Evolutionary conservation across 2,797 vertebrate genomes (phyloP), one percentile per base, ranked within the genome.

Genomic region (Momotus momota): DNA sequence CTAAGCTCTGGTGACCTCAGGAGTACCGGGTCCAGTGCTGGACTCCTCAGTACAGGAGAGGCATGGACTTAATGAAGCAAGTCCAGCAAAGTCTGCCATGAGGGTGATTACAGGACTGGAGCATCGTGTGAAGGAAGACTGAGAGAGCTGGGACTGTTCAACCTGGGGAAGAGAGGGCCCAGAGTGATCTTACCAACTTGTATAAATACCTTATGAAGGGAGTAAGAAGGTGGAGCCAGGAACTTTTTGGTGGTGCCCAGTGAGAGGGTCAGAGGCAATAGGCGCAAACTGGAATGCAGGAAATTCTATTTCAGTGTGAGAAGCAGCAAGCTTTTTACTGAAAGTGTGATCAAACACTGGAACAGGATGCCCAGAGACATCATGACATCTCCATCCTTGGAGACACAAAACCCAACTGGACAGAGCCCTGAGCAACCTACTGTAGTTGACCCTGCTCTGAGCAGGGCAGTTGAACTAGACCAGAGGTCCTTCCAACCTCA

Each of bases 401-500:
- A 86, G 33, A 23, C 9, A 25, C 26, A 79, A 75, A 91, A n/a
- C 43, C 55, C 0, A 0, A 10, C 43, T 67, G 73, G 75, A 65
- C 14, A 2, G 21, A 69, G 58, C 41, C 38, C 51, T 51, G 73
- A 86, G 35, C 57, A 81, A 9, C 22, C 19, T 81, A 33, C 45
- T 80, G 14, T 29, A 70, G 52, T 49, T 78, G 61, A 57, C 33
- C 18, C 22, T 67, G 52, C 52, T 61, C 85, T 46, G 45, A 71
- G 48, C 72, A 69, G 33, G 48, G 55, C 43, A 31, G 22, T 2
- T 38, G 83, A 66, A 69, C 1, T 4, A 40, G 77, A 86, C 15
- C 66, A 88, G 88, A 75, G 48, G 62, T 94, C 65, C 57, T 70
- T 86, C 35, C 70, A 93, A 52, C 55, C 73, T 83, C 90, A 52